phyloP scores from a whole-genome alignment of 2,797 vertebrate genomes.

The Trichosurus vulpecula region DNA sequence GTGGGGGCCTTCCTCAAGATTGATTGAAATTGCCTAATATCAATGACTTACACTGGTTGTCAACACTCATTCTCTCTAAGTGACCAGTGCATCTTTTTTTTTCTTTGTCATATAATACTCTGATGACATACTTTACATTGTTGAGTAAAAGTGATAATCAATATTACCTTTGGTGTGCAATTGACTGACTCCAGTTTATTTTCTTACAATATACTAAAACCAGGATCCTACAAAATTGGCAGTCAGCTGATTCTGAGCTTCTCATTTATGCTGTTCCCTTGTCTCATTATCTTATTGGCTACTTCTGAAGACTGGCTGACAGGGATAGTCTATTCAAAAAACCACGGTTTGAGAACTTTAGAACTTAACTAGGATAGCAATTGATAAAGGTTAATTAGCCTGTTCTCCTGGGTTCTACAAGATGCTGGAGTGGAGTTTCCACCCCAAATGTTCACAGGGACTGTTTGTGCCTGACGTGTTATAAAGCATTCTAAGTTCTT shows the following conservation, averaged over 20 bases:
- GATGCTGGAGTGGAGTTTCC: background rate
- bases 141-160: background rate
- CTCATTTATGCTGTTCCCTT: background rate
- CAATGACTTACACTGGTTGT: background rate
- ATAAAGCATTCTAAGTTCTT: background rate
- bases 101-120: background rate
- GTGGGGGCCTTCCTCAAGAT: background rate
- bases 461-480: background rate
- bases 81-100: no score
- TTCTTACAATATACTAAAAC: background rate
- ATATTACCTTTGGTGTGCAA: background rate
- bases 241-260: background rate
- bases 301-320: background rate
- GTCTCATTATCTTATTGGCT: background rate
- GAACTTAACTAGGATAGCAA: background rate
- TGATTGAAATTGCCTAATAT: background rate
- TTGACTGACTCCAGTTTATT: background rate
- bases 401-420: background rate
- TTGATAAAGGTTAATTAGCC: background rate
- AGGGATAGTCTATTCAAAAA: background rate
- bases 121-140: background rate
- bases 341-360: background rate
- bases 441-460: background rate
- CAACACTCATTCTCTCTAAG: background rate
- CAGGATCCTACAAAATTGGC: background rate